Percentiles rank a stretch among this genome's conserved stretches.
Evolutionary conservation across 2,797 vertebrate genomes (phyloP).

Genomic region (Apodemus agrarius): DNA sequence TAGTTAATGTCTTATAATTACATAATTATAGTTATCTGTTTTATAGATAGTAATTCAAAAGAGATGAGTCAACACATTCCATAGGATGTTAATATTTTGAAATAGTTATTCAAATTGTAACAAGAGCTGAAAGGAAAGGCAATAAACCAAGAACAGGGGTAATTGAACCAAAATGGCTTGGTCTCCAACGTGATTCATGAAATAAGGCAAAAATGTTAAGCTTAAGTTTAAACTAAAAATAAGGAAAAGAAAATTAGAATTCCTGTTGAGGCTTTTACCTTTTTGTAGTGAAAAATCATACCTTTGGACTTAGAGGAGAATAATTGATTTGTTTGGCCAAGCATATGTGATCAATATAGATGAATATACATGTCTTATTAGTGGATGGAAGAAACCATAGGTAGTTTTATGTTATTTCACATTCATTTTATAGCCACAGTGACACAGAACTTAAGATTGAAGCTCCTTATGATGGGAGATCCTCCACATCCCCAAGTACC

Average conservation of each 20-base stretch:
- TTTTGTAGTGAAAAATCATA: not conserved
- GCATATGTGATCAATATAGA: not conserved
- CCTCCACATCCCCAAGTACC: not conserved
- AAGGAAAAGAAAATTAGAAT: not conserved
- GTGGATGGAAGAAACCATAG: not conserved
- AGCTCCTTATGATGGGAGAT: fast-evolving
- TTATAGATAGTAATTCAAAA: not conserved
- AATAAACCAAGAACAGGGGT: not conserved
- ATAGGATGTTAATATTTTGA: not conserved
- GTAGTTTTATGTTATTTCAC: fast-evolving
- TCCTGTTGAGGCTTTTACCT: not conserved
- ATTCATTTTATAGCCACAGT: not conserved
- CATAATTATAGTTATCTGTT: not conserved
- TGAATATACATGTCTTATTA: not conserved
- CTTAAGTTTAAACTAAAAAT: not conserved
- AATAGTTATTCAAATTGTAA: not conserved
- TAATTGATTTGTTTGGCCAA: not conserved
- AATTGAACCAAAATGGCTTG: not conserved
- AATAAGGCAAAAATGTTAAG: not conserved
- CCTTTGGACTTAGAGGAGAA: not conserved
- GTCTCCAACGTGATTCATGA: not conserved
- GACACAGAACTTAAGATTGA: not conserved
- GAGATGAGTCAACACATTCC: not conserved
- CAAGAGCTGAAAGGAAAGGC: not conserved
- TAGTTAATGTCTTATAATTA: not conserved